phyloP scores from a whole-genome alignment of 2,113 vertebrate genomes.

The Anthoscopus minutus region DNA sequence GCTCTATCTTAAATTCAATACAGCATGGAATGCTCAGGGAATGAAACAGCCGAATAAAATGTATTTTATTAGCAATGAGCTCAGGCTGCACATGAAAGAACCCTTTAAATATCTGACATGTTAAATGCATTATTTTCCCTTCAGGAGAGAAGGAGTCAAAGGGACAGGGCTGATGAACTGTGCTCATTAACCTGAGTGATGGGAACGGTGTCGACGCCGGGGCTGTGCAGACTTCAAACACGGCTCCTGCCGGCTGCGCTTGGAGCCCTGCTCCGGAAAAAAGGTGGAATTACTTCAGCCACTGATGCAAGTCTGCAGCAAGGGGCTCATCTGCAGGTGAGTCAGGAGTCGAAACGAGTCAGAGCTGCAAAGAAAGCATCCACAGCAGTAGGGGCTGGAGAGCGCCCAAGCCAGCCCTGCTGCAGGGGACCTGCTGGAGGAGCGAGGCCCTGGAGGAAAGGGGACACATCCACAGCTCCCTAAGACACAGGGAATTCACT shows the following conservation, averaged over 20 bases:
- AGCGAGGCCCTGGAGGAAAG: fast-evolving
- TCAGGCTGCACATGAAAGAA: slow-evolving; percentile 46
- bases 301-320: not conserved
- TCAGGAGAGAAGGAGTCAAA: slow-evolving; percentile 49
- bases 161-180: slow-evolving; percentile 55
- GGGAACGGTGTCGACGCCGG: slow-evolving; percentile 9
- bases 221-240: not conserved
- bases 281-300: not conserved
- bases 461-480: not conserved
- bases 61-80: slow-evolving; percentile 56
- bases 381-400: not conserved
- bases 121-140: slow-evolving; percentile 64
- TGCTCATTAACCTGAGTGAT: slow-evolving; percentile 59
- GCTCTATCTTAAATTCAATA: slow-evolving; percentile 12
- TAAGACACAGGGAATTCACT: fast-evolving
- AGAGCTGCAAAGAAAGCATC: not conserved
- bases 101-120: slow-evolving; percentile 54
- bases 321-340: not conserved
- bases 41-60: slow-evolving; percentile 41
- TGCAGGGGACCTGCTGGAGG: not conserved
- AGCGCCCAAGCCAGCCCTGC: not conserved
- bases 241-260: not conserved
- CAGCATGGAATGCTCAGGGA: not conserved
- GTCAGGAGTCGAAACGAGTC: not conserved
- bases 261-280: not conserved